A percentile compares a stretch with the other conserved stretches of the same genome.
Evolutionary conservation across 2,888 invertebrate species (phyloP).

Genomic region (Athalia cordata): DNA sequence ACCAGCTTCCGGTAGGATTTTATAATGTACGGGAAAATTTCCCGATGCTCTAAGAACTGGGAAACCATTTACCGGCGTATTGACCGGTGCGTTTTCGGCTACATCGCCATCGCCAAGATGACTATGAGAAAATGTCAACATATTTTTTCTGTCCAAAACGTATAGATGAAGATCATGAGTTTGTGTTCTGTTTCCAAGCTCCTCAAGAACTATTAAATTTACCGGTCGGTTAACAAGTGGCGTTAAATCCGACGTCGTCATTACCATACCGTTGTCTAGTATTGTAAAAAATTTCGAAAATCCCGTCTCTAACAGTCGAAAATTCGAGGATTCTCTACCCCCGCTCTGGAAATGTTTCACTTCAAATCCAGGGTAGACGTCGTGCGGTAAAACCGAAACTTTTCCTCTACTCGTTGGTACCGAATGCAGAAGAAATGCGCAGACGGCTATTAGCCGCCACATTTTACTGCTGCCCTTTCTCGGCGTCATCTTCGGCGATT

Average conservation of each 20-base stretch:
- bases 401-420: constrained; percentile 53
- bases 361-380: constrained; percentile 92
- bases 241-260: constrained; percentile 91
- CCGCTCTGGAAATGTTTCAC: constrained; percentile 85
- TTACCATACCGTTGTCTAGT: constrained; percentile 90
- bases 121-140: constrained; percentile 84
- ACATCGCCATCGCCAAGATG: constrained; percentile 82
- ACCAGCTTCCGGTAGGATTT: constrained; percentile 83
- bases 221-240: constrained; percentile 88
- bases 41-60: constrained; percentile 84
- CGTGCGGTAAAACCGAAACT: constrained; percentile 86
- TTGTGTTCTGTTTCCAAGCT: constrained; percentile 86
- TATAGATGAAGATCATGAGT: constrained; percentile 88
- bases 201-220: constrained; percentile 87
- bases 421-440: constrained; percentile 57
- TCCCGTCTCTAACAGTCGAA: constrained; percentile 84
- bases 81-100: constrained; percentile 84
- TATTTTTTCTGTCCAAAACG: constrained; percentile 88
- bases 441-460: constrained; percentile 61
- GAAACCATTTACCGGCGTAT: constrained; percentile 83
- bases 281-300: constrained; percentile 91
- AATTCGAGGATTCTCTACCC: constrained; percentile 77
- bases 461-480: constrained; percentile 59
- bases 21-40: constrained; percentile 84
- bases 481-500: constrained; percentile 49